These are phyloP conservation scores for Pseudomugil tenellus DNA, from an alignment of 2,797 vertebrate species.

Conservation along the genomic window DNA sequence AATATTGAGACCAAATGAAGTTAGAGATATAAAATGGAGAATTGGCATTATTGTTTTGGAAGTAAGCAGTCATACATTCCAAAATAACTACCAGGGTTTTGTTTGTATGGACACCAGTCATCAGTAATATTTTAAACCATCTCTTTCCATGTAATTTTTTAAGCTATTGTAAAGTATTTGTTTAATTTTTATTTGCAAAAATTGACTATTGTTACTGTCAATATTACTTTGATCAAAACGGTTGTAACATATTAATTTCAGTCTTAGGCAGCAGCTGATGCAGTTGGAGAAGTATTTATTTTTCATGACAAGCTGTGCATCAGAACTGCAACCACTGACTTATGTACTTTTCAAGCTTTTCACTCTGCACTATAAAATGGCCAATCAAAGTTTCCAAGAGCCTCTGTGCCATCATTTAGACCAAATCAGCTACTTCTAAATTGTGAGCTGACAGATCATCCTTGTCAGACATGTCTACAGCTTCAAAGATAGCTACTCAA, in stretches of 20 bases:
- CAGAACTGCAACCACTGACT: conserved; percentile 30
- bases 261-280: not conserved
- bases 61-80: too few species aligned
- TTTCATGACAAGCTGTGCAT: conserved; percentile 25
- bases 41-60: too few species aligned
- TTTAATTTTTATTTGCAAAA: not conserved
- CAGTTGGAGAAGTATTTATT: not conserved
- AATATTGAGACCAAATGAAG: too few species aligned
- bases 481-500: conserved; percentile 13
- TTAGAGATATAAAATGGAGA: too few species aligned
- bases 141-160: not conserved
- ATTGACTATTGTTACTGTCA: not conserved
- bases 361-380: conserved; percentile 8
- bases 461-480: conserved; percentile 23
- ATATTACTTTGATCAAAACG: not conserved
- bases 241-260: conserved; percentile 1
- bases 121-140: too few species aligned
- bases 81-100: too few species aligned
- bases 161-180: too few species aligned
- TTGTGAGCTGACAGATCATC: conserved; percentile 10
- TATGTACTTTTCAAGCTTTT: conserved; percentile 9
- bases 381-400: conserved; percentile 27
- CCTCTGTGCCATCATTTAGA: conserved; percentile 14
- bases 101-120: too few species aligned
- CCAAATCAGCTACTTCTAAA: conserved; percentile 8